phyloP scores from a whole-genome alignment of 1,140 invertebrate genomes.

The Drepana arcuata region DNA sequence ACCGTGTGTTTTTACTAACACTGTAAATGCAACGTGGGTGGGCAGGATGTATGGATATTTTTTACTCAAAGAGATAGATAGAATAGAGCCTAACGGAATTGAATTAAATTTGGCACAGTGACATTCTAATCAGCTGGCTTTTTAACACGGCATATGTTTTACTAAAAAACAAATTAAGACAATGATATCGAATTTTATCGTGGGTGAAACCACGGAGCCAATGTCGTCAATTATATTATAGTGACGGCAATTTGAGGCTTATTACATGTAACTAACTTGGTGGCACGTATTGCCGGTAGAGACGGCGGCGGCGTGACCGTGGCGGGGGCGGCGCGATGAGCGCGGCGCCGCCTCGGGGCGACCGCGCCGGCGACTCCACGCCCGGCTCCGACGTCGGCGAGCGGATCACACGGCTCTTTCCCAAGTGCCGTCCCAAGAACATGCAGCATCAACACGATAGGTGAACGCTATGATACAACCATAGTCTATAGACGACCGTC shows the following conservation, averaged over 20 bases:
- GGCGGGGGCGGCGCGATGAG: slow-evolving; percentile 48
- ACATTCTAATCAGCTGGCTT: neutral
- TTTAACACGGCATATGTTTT: neutral
- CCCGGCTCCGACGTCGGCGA: slow-evolving; percentile 73
- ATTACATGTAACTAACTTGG: slow-evolving; percentile 13
- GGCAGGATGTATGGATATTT: no score
- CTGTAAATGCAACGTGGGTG: no score
- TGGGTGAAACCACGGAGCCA: no score
- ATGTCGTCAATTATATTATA: no score
- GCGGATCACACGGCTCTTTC: slow-evolving; percentile 86
- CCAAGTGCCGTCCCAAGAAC: slow-evolving; percentile 83
- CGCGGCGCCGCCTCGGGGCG: slow-evolving; percentile 47
- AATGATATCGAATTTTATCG: no score
- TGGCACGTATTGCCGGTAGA: slow-evolving; percentile 41
- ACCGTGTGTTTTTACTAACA: no score
- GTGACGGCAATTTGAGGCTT: neutral
- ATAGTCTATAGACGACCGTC: neutral
- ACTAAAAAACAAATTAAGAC: neutral
- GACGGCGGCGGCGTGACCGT: slow-evolving; percentile 45
- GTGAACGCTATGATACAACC: slow-evolving; percentile 38
- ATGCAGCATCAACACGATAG: slow-evolving; percentile 73
- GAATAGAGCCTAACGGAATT: neutral
- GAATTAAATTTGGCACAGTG: neutral
- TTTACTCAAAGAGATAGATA: no score
- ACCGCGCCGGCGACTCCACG: slow-evolving; percentile 59